phyloP scores from a whole-genome alignment of 2,113 vertebrate species.

The Hippocampus abdominalis region DNA sequence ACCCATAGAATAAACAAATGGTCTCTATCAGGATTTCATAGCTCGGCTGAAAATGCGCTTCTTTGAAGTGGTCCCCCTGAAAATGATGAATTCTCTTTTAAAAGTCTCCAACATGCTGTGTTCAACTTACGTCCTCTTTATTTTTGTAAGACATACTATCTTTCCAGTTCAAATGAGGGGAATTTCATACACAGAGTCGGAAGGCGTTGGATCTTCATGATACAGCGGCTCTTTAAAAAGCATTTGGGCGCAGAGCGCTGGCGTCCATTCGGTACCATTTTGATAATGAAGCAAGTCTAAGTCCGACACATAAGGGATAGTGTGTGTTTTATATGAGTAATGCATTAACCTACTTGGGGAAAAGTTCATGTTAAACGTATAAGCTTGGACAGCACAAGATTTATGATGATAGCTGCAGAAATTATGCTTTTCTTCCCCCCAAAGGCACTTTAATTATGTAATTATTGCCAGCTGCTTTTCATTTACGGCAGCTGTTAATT shows the following conservation, averaged over 20 bases:
- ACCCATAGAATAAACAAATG: constrained; percentile 78
- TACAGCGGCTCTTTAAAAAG: constrained; percentile 35
- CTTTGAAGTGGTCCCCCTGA: not conserved
- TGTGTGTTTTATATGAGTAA: constrained; percentile 93
- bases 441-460: constrained; percentile 97
- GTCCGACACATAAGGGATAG: constrained; percentile 88
- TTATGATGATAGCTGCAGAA: constrained; percentile 93
- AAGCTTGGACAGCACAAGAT: constrained; percentile 93
- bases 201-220: constrained; percentile 17
- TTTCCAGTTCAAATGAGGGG: not conserved
- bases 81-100: not conserved
- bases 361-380: constrained; percentile 82
- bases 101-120: not conserved
- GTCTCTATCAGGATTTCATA: constrained; percentile 44
- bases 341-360: constrained; percentile 80
- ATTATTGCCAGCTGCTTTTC: constrained; percentile 97
- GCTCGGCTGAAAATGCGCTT: constrained; percentile 24
- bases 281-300: constrained; percentile 88
- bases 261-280: constrained; percentile 64
- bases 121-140: not conserved
- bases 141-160: not conserved
- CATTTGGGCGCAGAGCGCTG: constrained; percentile 22
- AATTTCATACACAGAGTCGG: not conserved
- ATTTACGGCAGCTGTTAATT: constrained; percentile 87
- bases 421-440: constrained; percentile 91